Conservation (phyloP, 2,888 invertebrate genomes). For the Masnerella sp. region DNA sequence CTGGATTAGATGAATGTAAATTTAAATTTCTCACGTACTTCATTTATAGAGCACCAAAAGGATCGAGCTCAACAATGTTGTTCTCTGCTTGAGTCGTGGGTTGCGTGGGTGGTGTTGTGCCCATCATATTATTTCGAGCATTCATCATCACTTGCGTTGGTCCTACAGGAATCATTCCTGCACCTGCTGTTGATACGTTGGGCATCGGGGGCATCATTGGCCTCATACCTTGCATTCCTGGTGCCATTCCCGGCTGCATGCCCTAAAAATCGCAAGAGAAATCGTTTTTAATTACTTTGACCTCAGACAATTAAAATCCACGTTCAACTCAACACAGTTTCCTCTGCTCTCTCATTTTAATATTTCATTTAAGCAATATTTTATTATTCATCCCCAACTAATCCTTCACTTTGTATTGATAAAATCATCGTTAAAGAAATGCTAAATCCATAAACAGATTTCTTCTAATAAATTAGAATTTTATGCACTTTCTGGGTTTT, state of each 20-base stretch:
- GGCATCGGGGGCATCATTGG: slow-evolving; percentile 73
- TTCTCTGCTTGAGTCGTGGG: slow-evolving; percentile 71
- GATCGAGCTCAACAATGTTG: slow-evolving; percentile 79
- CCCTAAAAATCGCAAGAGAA: slow-evolving; percentile 63
- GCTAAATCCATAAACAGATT: too few species aligned
- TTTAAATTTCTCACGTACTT: slow-evolving; percentile 66
- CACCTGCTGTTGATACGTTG: slow-evolving; percentile 67
- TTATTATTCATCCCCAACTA: too few species aligned
- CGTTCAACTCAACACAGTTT: too few species aligned
- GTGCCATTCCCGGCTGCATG: slow-evolving; percentile 70
- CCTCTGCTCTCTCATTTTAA: too few species aligned
- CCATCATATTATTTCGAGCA: slow-evolving; percentile 70
- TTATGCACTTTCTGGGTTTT: too few species aligned
- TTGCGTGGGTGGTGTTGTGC: slow-evolving; percentile 69
- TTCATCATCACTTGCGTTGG: slow-evolving; percentile 71
- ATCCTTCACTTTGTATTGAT: too few species aligned
- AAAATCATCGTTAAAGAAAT: too few species aligned
- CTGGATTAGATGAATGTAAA: background rate
- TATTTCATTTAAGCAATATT: too few species aligned
- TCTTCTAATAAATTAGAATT: too few species aligned
- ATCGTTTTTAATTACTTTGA: too few species aligned
- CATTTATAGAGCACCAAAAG: slow-evolving; percentile 79
- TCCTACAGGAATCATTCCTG: slow-evolving; percentile 69
- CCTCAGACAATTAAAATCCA: too few species aligned
- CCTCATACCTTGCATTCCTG: slow-evolving; percentile 71